Conservation (phyloP, 2,888 invertebrate species). For the Macropis europaea region DNA sequence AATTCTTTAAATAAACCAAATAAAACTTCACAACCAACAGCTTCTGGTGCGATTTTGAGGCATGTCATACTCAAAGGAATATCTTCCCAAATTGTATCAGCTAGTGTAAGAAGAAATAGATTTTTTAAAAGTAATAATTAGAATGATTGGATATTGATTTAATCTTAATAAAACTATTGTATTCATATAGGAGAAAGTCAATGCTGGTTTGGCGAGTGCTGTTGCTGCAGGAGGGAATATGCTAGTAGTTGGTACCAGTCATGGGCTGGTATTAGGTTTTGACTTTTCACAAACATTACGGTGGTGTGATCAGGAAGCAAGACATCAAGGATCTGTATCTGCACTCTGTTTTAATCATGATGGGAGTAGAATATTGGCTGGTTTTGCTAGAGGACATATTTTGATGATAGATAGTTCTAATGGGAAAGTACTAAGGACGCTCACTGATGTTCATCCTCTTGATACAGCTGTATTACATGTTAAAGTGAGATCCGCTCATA, state of each 20-base stretch:
- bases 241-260: constrained; percentile 96
- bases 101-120: constrained; percentile 84
- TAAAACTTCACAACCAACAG: constrained; percentile 76
- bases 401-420: constrained; percentile 93
- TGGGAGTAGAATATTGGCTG: constrained; percentile 91
- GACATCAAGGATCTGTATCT: constrained; percentile 89
- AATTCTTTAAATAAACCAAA: constrained; percentile 75
- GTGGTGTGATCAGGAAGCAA: constrained; percentile 91
- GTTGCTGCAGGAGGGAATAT: constrained; percentile 88
- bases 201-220: constrained; percentile 93
- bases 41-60: constrained; percentile 85
- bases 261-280: constrained; percentile 94
- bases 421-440: constrained; percentile 88
- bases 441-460: constrained; percentile 91
- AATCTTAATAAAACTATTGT: not conserved
- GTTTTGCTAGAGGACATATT: constrained; percentile 90
- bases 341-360: constrained; percentile 93
- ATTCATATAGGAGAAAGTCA: constrained; percentile 87
- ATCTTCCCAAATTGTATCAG: constrained; percentile 92
- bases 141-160: constrained; percentile 4
- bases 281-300: constrained; percentile 92
- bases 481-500: constrained; percentile 78
- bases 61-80: constrained; percentile 93
- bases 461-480: constrained; percentile 91
- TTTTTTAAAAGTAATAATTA: not conserved